Conservation (phyloP, 2,113 vertebrate genomes). For the Eurypyga helias region DNA sequence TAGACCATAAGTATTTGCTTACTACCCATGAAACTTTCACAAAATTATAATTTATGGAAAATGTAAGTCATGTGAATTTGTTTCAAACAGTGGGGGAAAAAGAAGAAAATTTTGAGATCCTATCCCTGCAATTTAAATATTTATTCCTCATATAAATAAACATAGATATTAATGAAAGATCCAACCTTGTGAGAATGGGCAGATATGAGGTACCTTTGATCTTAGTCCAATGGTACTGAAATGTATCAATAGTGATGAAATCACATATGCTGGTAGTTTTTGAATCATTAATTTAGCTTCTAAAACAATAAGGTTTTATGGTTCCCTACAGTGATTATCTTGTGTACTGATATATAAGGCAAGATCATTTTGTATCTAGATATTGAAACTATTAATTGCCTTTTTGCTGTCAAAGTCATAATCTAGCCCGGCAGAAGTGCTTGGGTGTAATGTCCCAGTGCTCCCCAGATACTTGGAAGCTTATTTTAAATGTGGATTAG, state of each 20-base stretch:
- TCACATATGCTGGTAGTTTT: neutral
- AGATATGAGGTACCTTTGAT: neutral
- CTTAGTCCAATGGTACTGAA: neutral
- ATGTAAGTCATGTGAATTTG: accelerated
- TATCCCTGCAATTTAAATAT: neutral
- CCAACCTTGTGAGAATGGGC: neutral
- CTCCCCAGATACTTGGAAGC: neutral
- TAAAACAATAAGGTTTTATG: constrained; percentile 24
- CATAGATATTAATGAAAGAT: neutral
- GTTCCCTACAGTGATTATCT: constrained; percentile 15
- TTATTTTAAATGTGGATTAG: constrained; percentile 29
- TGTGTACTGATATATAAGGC: neutral
- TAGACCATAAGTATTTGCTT: neutral
- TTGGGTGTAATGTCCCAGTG: neutral
- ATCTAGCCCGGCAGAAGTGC: neutral
- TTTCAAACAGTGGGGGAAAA: neutral
- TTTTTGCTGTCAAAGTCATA: constrained; percentile 28
- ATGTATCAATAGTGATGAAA: neutral
- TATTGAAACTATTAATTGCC: constrained; percentile 61
- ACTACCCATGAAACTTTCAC: neutral
- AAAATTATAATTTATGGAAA: neutral
- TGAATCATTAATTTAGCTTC: constrained; percentile 36
- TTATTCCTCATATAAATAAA: neutral
- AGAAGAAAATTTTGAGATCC: accelerated
- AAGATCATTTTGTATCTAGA: neutral